A percentile compares a stretch with the other conserved stretches of the same genome.
Evolutionary conservation across 2,888 invertebrate genomes (phyloP).

Genomic region (Steinernema hermaphroditum): DNA sequence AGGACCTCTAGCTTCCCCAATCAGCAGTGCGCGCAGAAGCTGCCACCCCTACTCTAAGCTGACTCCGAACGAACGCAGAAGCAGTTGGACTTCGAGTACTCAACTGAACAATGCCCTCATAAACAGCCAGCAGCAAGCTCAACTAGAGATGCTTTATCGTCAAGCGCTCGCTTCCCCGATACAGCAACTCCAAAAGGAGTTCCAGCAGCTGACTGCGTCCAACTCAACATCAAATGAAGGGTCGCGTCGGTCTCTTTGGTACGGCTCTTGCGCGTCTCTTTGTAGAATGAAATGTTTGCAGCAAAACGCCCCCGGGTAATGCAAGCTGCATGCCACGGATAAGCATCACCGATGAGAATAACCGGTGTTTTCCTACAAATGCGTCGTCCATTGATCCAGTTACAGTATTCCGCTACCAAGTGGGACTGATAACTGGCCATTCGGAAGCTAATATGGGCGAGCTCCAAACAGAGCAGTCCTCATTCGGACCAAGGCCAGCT

Average conservation of each 20-base stretch:
- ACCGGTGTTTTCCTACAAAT: slow-evolving; percentile 45
- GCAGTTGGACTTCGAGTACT: slow-evolving; percentile 55
- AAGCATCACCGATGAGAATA: slow-evolving; percentile 64
- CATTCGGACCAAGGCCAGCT: slow-evolving; percentile 56
- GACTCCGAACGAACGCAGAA: slow-evolving; percentile 50
- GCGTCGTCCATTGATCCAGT: slow-evolving; percentile 55
- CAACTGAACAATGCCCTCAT: slow-evolving; percentile 39
- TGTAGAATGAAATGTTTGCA: not conserved
- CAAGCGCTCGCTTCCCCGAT: slow-evolving; percentile 39
- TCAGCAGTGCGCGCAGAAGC: slow-evolving; percentile 29
- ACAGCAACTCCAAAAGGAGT: slow-evolving; percentile 58
- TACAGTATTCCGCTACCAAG: slow-evolving; percentile 27
- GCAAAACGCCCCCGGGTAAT: slow-evolving; percentile 16
- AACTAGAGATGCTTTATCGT: slow-evolving; percentile 60
- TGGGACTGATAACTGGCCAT: slow-evolving; percentile 20
- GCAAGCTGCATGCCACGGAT: slow-evolving; percentile 51
- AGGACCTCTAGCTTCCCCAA: slow-evolving; percentile 2
- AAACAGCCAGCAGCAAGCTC: slow-evolving; percentile 54
- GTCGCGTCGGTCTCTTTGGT: slow-evolving; percentile 5
- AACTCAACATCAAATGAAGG: slow-evolving; percentile 31
- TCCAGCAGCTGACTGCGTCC: slow-evolving; percentile 54
- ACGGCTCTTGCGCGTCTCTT: not conserved
- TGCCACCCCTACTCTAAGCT: slow-evolving; percentile 51
- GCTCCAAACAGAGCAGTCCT: not conserved
- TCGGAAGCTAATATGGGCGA: slow-evolving; percentile 22